These are phyloP conservation scores for Cephus sareptanus DNA, from an alignment of 2,888 invertebrate species.

Conservation along the genomic window DNA sequence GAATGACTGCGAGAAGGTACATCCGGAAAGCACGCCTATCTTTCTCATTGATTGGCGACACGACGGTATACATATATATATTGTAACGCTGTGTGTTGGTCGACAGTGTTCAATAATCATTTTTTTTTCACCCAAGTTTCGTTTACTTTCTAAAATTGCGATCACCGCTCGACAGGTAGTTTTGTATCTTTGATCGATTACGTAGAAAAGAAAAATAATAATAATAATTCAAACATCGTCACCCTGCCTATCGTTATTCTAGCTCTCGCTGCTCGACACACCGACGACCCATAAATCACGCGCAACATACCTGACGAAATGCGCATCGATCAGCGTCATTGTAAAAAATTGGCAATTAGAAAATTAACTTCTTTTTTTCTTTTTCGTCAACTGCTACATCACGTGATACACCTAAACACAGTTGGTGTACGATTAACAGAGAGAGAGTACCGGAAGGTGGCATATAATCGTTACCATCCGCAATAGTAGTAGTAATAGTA, in stretches of 20 bases:
- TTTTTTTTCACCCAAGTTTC: not conserved
- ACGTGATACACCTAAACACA: not conserved
- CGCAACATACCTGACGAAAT: not conserved
- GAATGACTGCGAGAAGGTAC: constrained; percentile 11
- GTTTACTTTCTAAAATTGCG: not conserved
- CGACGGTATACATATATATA: constrained; percentile 25
- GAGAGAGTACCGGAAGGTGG: not conserved
- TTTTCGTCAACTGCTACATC: not conserved
- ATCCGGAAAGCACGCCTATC: constrained; percentile 48
- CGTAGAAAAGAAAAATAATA: not conserved
- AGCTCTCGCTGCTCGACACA: not conserved
- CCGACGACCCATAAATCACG: not conserved
- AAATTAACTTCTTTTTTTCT: not conserved
- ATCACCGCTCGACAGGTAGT: not conserved
- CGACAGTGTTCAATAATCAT: not conserved
- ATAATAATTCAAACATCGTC: too few species aligned
- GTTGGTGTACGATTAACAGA: not conserved
- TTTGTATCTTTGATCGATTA: not conserved
- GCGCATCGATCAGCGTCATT: not conserved
- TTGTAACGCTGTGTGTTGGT: constrained; percentile 26
- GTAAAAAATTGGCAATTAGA: not conserved
- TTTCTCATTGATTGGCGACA: constrained; percentile 55
- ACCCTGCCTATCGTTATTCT: too few species aligned
- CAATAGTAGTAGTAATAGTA: not conserved
- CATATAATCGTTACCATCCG: not conserved